A percentile compares a stretch with the other conserved stretches of the same genome.
Evolutionary conservation across 2,113 vertebrate species (phyloP).

Genomic region (Dinomys branickii): DNA sequence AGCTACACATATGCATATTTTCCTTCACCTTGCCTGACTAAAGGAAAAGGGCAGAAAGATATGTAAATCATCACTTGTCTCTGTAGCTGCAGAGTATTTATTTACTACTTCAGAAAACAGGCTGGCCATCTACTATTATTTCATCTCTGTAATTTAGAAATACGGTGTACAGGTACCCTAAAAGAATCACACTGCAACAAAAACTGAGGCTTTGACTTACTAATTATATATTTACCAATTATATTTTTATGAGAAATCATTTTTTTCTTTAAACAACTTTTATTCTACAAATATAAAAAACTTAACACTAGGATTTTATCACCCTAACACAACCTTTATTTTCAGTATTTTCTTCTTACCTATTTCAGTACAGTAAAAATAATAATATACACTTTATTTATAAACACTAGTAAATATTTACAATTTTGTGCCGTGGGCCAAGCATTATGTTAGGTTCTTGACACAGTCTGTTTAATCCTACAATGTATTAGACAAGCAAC

Average conservation of each 20-base stretch:
- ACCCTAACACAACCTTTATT: conserved; percentile 34
- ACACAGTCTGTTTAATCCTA: conserved; percentile 43
- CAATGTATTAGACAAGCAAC: neutral
- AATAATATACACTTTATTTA: neutral
- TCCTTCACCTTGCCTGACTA: neutral
- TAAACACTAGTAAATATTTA: conserved; percentile 52
- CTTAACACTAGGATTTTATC: conserved; percentile 46
- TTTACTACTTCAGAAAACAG: conserved; percentile 62
- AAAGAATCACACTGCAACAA: conserved; percentile 31
- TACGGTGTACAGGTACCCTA: neutral
- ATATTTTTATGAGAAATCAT: conserved; percentile 6
- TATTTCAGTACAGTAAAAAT: conserved; percentile 34
- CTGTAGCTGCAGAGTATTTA: neutral
- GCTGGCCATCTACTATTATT: conserved; percentile 13
- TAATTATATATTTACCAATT: conserved; percentile 28
- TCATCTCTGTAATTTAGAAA: conserved; percentile 48
- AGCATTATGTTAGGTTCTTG: neutral
- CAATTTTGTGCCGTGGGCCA: neutral
- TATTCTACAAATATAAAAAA: conserved; percentile 17
- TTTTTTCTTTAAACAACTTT: conserved; percentile 31
- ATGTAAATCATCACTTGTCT: neutral
- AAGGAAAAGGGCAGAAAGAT: conserved; percentile 4
- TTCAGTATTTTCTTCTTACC: neutral
- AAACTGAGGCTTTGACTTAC: neutral
- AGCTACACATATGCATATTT: neutral